These are phyloP conservation scores for Sebastes matsubarae DNA, from an alignment of 2,797 vertebrate genomes.

Conservation along the genomic window DNA sequence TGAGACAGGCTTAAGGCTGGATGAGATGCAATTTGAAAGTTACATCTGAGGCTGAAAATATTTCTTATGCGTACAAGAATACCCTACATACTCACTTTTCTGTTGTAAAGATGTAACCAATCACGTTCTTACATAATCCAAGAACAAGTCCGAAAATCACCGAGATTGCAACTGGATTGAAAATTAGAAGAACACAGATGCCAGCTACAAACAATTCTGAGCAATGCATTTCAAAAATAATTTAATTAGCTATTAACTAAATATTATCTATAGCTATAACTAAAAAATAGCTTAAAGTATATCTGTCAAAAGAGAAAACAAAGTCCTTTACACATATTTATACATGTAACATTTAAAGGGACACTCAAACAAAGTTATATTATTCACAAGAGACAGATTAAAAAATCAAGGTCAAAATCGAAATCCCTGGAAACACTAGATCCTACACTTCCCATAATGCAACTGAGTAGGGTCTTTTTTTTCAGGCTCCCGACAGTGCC, in stretches of 20 bases:
- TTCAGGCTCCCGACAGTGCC: not conserved
- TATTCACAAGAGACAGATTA: not conserved
- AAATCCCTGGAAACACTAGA: not conserved
- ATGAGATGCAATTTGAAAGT: not conserved
- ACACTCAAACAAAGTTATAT: no score
- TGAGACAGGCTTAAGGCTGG: no score
- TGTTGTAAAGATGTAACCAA: constrained; percentile 83
- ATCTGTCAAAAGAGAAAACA: not conserved
- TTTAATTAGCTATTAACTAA: no score
- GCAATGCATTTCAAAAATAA: not conserved
- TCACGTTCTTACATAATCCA: constrained; percentile 59
- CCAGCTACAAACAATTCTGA: not conserved
- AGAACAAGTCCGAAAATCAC: constrained; percentile 60
- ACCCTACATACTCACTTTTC: constrained; percentile 79
- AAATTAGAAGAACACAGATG: not conserved
- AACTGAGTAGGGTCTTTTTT: not conserved
- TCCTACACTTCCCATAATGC: not conserved
- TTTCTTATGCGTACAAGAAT: not conserved
- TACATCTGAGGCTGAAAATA: not conserved
- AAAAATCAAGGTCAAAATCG: not conserved
- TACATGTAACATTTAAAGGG: not conserved
- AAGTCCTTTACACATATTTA: not conserved
- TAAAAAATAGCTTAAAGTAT: not conserved
- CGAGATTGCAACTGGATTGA: constrained; percentile 56
- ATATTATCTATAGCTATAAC: no score